Base-by-base conservation (phyloP, 92 coral and sea anemone species). In the Hydrozoanthus gracilis region DNA sequence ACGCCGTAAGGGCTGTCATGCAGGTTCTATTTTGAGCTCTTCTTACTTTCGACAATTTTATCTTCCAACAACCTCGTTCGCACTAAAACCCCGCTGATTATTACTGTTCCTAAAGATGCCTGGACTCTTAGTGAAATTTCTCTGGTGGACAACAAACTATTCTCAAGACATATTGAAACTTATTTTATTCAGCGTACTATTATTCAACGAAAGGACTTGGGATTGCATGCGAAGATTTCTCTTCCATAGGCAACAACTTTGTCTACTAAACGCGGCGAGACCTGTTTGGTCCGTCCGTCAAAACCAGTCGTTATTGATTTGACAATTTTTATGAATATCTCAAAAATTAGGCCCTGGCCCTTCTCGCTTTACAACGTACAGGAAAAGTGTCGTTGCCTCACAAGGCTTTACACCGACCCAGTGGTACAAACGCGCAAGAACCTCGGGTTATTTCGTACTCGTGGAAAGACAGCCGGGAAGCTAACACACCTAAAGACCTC, bases 321-420 rank as follows among this genome's bases (percentile, higher is more conserved):
- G 39, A 87, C 86, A 45, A 78, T 87, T 58, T 65, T 61, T 73
- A 79, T 87, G 90, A 72, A 87, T 65, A 35, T 87, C 52, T 87
- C 86, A 76, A 61, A 68, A 60, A 87, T n/a, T n/a, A n/a, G n/a
- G 78, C 50, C 90, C 90, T 87, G 86, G 90, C 69, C 86, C 89
- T 79, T 80, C 50, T 60, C 74, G 39, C 39, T 27, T 0, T 27
- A 27, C 17, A 51, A 56, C 85, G 64, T 72, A 56, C 50, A 77
- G 83, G 62, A 77, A 77, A 77, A 77, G 69, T 51, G 83, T 56
- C 64, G 64, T 66, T 77, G 0, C 35, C 27, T 51, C 85, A 55
- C 83, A 61, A 79, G 47, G 52, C 45, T 49, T 79, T 58, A 56
- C 85, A 71, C 72, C 85, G 47, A 56, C 85, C 20, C 27, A 27